Evolutionary conservation across 2,888 invertebrate species (phyloP).

Genomic region (Cremastobaeus sp.): DNA sequence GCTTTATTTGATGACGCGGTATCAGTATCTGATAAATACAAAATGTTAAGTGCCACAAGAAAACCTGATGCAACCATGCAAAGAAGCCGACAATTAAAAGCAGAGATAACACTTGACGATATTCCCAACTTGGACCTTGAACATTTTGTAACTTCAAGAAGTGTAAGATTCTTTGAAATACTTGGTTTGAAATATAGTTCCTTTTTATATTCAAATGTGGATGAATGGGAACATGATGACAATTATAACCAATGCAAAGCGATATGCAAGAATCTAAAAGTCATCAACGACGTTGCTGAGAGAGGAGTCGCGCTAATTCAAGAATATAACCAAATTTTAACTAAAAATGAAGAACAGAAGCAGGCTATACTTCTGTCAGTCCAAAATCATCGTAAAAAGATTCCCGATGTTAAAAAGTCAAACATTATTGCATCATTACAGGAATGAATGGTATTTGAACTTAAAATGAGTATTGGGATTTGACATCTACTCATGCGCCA

Average conservation of each 20-base stretch:
- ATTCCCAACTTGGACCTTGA: constrained; percentile 10
- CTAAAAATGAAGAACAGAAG: background rate
- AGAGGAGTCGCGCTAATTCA: background rate
- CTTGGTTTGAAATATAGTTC: background rate
- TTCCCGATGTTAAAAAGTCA: background rate
- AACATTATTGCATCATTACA: background rate
- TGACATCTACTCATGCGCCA: too few species aligned
- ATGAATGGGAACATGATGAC: background rate
- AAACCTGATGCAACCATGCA: too few species aligned
- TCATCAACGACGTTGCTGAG: background rate
- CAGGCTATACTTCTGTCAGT: background rate
- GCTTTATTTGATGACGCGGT: constrained; percentile 34
- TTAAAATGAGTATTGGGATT: too few species aligned
- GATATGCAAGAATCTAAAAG: background rate
- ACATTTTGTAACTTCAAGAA: background rate
- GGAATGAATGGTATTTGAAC: too few species aligned
- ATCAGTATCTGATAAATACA: constrained; percentile 7
- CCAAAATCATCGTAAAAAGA: background rate
- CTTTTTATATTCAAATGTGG: background rate
- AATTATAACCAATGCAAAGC: background rate
- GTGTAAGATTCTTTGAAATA: background rate
- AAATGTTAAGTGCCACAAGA: too few species aligned
- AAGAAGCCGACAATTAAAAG: constrained; percentile 5
- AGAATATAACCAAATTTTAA: background rate
- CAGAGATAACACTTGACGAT: background rate